phyloP scores from a whole-genome alignment of 2,797 vertebrate genomes.

The Parotocinclus haroldoi region DNA sequence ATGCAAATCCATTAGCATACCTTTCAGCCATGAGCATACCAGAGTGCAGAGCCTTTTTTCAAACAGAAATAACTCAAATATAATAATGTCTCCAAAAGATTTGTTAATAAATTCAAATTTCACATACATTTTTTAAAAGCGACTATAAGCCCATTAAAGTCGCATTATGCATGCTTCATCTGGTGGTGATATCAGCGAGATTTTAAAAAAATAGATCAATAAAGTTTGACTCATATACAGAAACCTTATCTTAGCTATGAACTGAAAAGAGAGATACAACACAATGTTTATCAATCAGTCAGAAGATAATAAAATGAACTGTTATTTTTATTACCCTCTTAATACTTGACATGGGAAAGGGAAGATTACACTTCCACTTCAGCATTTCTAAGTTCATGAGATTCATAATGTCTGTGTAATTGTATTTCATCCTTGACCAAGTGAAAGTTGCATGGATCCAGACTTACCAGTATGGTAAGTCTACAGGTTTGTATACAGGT shows the following conservation, averaged over 20 bases:
- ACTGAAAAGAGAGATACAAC: not conserved
- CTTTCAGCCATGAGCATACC: too few relatives aligned
- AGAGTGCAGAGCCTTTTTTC: too few relatives aligned
- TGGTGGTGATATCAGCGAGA: not conserved
- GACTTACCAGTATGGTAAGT: too few relatives aligned
- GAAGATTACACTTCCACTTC: not conserved
- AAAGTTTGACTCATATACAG: not conserved
- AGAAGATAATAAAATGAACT: not conserved
- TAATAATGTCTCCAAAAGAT: too few relatives aligned
- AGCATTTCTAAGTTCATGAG: not conserved
- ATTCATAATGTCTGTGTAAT: not conserved
- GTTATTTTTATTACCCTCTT: slow-evolving; percentile 1
- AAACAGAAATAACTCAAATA: too few relatives aligned
- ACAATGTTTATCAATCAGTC: not conserved
- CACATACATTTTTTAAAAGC: not conserved
- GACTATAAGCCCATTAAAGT: not conserved
- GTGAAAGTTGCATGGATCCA: too few relatives aligned
- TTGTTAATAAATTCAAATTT: not conserved
- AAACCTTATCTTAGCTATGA: not conserved
- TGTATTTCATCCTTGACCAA: too few relatives aligned
- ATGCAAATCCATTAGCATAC: not conserved
- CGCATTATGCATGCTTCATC: not conserved
- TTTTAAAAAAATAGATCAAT: not conserved
- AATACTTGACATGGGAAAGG: not conserved
- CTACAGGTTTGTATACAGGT: too few relatives aligned